Percentiles rank a stretch among this genome's conserved stretches.
These are phyloP conservation scores for Macrostomum cliftonense DNA, from an alignment of 2,888 invertebrate genomes.

Conservation along the genomic window DNA sequence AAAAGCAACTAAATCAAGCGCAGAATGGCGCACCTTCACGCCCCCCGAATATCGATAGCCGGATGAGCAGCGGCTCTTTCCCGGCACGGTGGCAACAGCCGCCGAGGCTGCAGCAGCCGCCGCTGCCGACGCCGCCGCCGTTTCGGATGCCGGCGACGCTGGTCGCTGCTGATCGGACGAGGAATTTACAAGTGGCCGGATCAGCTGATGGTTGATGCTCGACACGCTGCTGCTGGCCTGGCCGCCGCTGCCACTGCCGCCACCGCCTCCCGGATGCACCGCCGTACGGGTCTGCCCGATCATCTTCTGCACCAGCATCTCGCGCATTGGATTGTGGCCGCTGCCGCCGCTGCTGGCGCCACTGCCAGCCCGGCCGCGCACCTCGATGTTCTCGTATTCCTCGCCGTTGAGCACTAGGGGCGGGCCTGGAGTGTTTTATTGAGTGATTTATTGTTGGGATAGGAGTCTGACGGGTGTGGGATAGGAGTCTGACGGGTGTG, in stretches of 20 bases:
- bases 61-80: too few species aligned
- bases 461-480: too few species aligned
- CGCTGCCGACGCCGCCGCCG: not conserved
- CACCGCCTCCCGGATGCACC: too few species aligned
- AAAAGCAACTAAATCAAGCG: too few species aligned
- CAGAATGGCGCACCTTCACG: too few species aligned
- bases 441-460: too few species aligned
- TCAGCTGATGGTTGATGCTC: not conserved
- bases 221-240: not conserved
- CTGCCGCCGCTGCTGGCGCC: conserved; percentile 18
- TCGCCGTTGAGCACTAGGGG: conserved; percentile 34
- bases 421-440: conserved; percentile 20
- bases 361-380: not conserved
- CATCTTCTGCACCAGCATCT: not conserved
- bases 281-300: too few species aligned
- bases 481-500: too few species aligned
- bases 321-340: not conserved
- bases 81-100: too few species aligned
- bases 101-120: too few species aligned
- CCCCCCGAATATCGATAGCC: too few species aligned
- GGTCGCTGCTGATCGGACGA: not conserved
- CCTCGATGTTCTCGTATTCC: conserved; percentile 34
- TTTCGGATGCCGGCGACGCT: not conserved
- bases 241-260: not conserved
- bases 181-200: not conserved